Base-by-base conservation (phyloP, 37 sponge, comb jelly and placozoan species). In the Cladorhizidae sp. region DNA sequence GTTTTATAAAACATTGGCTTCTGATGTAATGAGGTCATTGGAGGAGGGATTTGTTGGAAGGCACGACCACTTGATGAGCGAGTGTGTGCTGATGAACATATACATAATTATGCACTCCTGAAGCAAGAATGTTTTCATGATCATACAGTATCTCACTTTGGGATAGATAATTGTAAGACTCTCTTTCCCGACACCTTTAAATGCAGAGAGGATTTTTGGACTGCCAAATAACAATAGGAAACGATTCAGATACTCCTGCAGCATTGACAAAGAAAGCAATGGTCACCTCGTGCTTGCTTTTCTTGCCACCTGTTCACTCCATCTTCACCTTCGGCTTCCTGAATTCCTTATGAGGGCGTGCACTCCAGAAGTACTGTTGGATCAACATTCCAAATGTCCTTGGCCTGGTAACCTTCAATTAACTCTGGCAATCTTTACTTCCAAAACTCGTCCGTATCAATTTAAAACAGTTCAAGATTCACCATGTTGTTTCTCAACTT, bases 281-380 rank as follows among this genome's bases (percentile, higher is more conserved):
- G 12, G 31, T 74, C n/a, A 74, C 25, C 26, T 40, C 9, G 5
- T 45, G 49, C 9, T 45, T 79, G 6, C 40, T 73, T 40, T 91
- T 78, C 68, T 91, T 88, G 26, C 89, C 84, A 42, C 93, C 85
- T 70, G 84, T 83, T 55, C 90, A 92, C 70, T 82, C 67, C 59
- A 83, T 82, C n/a, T 72, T 39, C 59, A 83, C 77, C n/a, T 72
- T 39, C 50, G 51, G 69, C 64, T 86, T 67, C 15, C 72, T 72
- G 62, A 90, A 80, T 1, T 79, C 91, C 32, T 33, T 76, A 38
- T 85, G 75, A 56, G 91, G 87, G 40, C 85, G 62, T 56, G 84
- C 84, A 22, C 55, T 55, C 76, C 84, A 75, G 68, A 87, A 80
- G 0, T 59, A 33, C 11, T 79, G 79, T 78, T 73, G 80, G 77